Percentiles rank a stretch among this genome's conserved stretches.
These are phyloP conservation scores for Malthinus seriepunctatus DNA, from an alignment of 2,888 invertebrate species.

Conservation along the genomic window DNA sequence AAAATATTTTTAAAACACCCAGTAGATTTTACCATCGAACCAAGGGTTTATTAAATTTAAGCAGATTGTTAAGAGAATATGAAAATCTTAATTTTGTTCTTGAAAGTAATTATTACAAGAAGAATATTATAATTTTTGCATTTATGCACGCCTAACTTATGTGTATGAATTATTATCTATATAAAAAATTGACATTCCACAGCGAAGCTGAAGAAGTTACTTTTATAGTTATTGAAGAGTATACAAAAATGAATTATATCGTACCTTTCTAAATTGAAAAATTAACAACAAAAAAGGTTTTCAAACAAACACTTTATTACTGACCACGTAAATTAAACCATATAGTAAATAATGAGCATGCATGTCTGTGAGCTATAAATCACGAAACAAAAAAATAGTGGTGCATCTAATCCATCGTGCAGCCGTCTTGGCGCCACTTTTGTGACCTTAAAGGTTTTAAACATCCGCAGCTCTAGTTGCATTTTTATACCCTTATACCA, in stretches of 20 bases:
- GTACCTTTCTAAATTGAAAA: slow-evolving; percentile 4
- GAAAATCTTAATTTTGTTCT: no score
- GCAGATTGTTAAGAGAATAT: no score
- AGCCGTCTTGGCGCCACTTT: slow-evolving; percentile 48
- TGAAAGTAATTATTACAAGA: no score
- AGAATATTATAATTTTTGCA: no score
- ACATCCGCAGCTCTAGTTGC: slow-evolving; percentile 41
- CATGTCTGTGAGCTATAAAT: slow-evolving; percentile 47
- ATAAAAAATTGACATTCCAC: no score
- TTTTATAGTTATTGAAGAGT: neutral
- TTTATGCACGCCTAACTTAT: no score
- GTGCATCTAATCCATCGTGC: slow-evolving; percentile 51
- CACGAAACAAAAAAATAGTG: slow-evolving; percentile 40
- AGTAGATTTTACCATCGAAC: no score
- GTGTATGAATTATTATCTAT: no score
- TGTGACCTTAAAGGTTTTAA: slow-evolving; percentile 38
- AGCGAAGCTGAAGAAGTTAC: neutral
- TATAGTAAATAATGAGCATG: slow-evolving; percentile 38
- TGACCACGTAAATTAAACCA: slow-evolving; percentile 28
- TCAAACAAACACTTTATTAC: slow-evolving; percentile 29
- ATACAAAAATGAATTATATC: slow-evolving; percentile 4
- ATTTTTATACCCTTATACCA: slow-evolving; percentile 12
- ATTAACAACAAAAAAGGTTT: slow-evolving; percentile 14
- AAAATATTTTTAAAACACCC: no score
- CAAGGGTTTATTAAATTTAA: no score